A percentile compares a stretch with the other conserved stretches of the same genome.
phyloP scores from a whole-genome alignment of 2,797 vertebrate genomes.

The Sebastes steindachneri region DNA sequence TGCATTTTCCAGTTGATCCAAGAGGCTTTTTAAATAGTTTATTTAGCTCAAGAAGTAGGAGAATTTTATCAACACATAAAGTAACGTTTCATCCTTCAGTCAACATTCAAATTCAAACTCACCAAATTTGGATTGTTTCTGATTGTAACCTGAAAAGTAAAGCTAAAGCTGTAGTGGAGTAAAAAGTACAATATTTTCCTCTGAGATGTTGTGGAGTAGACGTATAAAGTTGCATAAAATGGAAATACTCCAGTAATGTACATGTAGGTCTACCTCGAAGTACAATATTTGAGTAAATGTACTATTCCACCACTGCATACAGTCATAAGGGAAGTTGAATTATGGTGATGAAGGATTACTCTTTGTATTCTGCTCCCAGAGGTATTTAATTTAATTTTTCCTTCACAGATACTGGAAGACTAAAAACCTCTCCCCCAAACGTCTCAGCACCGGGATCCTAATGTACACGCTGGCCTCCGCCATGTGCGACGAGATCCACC shows the following conservation, averaged over 20 bases:
- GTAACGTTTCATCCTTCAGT: no score
- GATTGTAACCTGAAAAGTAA: neutral
- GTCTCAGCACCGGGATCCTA: slow-evolving; percentile 97
- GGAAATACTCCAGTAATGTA: neutral
- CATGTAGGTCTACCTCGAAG: no score
- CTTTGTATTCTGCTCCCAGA: neutral
- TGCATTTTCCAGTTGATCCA: no score
- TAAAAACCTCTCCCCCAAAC: slow-evolving; percentile 95
- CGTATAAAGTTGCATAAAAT: neutral
- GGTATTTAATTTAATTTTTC: neutral
- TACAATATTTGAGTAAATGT: neutral
- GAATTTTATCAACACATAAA: no score
- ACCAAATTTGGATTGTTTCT: neutral
- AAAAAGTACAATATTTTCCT: neutral
- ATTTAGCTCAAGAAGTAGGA: no score
- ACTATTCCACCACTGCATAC: neutral
- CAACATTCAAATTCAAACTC: neutral
- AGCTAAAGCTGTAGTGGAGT: neutral
- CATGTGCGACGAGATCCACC: slow-evolving; percentile 95
- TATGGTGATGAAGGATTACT: neutral
- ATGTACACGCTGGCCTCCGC: slow-evolving; percentile 96
- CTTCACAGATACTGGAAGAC: slow-evolving; percentile 95
- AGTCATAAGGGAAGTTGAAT: neutral
- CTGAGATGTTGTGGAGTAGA: neutral
- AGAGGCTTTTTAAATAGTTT: no score